Evolutionary conservation across 2,888 invertebrate species (phyloP).

Genomic region (Ecliptopera silaceata): DNA sequence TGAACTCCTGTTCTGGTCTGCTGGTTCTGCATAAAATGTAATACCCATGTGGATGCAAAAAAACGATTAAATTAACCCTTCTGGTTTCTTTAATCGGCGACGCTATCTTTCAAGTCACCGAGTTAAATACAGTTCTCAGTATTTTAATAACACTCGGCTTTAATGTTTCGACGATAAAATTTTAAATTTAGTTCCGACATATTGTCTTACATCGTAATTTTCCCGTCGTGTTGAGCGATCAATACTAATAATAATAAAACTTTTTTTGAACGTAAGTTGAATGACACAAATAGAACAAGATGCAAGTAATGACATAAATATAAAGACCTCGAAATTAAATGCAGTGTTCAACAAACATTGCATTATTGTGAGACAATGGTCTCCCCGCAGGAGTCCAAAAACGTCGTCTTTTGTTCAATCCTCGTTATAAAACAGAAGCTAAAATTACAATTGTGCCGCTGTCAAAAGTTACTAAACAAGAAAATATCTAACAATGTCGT

Average conservation of each 20-base stretch:
- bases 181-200: slow-evolving; percentile 24
- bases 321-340: slow-evolving; percentile 31
- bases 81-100: slow-evolving; percentile 52
- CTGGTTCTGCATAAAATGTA: slow-evolving; percentile 63
- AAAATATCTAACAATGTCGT: slow-evolving; percentile 73
- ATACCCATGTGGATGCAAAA: slow-evolving; percentile 57
- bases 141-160: slow-evolving; percentile 38
- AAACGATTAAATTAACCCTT: slow-evolving; percentile 59
- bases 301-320: slow-evolving; percentile 26
- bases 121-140: slow-evolving; percentile 44
- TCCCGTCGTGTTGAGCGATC: slow-evolving; percentile 25
- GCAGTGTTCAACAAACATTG: slow-evolving; percentile 35
- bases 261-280: slow-evolving; percentile 12
- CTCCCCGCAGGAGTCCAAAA: slow-evolving; percentile 41
- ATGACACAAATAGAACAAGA: slow-evolving; percentile 28
- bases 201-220: slow-evolving; percentile 23
- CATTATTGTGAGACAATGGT: slow-evolving; percentile 46
- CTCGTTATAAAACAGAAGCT: slow-evolving; percentile 73
- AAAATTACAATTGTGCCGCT: slow-evolving; percentile 66
- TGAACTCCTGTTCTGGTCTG: slow-evolving; percentile 64
- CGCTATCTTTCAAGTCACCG: slow-evolving; percentile 65
- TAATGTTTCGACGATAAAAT: slow-evolving; percentile 34
- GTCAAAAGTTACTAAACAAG: slow-evolving; percentile 69
- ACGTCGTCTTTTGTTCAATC: slow-evolving; percentile 52
- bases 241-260: slow-evolving; percentile 20